Base-by-base conservation (phyloP, 2,888 invertebrate genomes). In the Temnothorax ravouxi region DNA sequence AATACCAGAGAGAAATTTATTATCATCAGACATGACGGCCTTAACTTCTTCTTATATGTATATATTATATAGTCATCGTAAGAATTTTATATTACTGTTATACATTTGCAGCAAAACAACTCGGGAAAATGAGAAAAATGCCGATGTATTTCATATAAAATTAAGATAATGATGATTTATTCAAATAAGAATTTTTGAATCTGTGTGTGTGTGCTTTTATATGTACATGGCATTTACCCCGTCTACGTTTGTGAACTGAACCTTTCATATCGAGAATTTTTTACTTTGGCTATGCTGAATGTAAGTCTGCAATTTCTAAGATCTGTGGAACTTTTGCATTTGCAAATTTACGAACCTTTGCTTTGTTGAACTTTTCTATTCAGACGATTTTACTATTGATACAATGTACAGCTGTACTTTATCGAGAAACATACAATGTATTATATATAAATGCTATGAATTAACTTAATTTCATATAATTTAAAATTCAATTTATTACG, bases 1-100 rank as follows among this genome's bases (percentile, higher is more conserved):
- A 75, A 75, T 38, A 64, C 52, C 21, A 52, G 52, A 77, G 54
- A 59, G 44, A 25, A 71, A 80, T 71, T 71, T 80, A 71, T 80
- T 71, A 80, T 80, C 21, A 59, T 80, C 59, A 71, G 18, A 38
- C 47, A 71, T 71, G 59, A 80, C 34, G 2, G 34, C 21, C 38
- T 64, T 50, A 21, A 64, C 13, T 52, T 52, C 50, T 34, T 50
- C 21, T 29, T 15, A 62, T 50, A 50, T 38, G 61, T 50, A 29
- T 29, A 29, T 29, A 29, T 9, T 50, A 50, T 38, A 47, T 50
- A 38, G 1, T 11, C 38, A 21, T 21, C 47, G 5, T 4, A 38
- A 34, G n/a, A 80, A 38, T 71, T 59, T 69, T 6, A 47, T n/a
- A n/a, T n/a, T 64, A 66, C n/a, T 34, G 1, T 69, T 34, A 18